A percentile compares a stretch with the other conserved stretches of the same genome.
These are phyloP conservation scores for Lissocephala sabroskyi DNA, from an alignment of 2,888 invertebrate genomes.

Conservation along the genomic window DNA sequence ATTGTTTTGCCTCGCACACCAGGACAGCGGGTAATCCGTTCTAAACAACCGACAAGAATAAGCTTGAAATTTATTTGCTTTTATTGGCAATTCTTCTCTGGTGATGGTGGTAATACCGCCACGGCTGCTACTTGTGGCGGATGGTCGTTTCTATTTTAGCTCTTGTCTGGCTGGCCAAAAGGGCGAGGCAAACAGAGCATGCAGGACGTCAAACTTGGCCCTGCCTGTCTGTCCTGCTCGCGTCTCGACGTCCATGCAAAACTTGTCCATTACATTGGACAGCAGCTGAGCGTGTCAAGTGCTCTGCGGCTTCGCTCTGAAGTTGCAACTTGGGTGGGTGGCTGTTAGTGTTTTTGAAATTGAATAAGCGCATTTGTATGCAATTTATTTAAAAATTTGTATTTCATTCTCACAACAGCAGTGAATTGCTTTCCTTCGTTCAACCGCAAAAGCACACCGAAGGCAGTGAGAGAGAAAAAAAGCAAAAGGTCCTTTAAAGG, in stretches of 20 bases:
- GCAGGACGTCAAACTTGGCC: slow-evolving; percentile 10
- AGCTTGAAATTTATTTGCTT: slow-evolving; percentile 41
- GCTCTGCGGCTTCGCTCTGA: slow-evolving; percentile 44
- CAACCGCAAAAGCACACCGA: too few species aligned
- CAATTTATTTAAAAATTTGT: slow-evolving; percentile 57
- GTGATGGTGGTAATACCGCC: too few species aligned
- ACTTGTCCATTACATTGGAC: slow-evolving; percentile 48
- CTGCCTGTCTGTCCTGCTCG: not conserved
- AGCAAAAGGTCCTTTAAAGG: too few species aligned
- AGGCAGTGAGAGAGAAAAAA: too few species aligned
- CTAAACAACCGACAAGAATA: slow-evolving; percentile 20
- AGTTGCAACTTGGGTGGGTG: slow-evolving; percentile 17
- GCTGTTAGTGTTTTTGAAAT: slow-evolving; percentile 34
- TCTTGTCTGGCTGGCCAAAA: not conserved
- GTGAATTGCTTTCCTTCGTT: slow-evolving; percentile 44
- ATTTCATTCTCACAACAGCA: slow-evolving; percentile 20
- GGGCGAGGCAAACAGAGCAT: slow-evolving; percentile 9
- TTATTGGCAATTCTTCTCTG: slow-evolving; percentile 28
- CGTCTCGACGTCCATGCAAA: slow-evolving; percentile 7
- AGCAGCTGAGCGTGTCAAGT: slow-evolving; percentile 57
- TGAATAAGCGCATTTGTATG: slow-evolving; percentile 53
- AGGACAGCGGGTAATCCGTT: not conserved
- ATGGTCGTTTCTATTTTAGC: slow-evolving; percentile 19
- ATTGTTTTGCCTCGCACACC: slow-evolving; percentile 13
- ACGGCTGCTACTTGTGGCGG: too few species aligned